Percentiles rank a stretch among this genome's conserved stretches.
Conservation (phyloP, 2,797 vertebrate species). For the Podargus strigoides region DNA sequence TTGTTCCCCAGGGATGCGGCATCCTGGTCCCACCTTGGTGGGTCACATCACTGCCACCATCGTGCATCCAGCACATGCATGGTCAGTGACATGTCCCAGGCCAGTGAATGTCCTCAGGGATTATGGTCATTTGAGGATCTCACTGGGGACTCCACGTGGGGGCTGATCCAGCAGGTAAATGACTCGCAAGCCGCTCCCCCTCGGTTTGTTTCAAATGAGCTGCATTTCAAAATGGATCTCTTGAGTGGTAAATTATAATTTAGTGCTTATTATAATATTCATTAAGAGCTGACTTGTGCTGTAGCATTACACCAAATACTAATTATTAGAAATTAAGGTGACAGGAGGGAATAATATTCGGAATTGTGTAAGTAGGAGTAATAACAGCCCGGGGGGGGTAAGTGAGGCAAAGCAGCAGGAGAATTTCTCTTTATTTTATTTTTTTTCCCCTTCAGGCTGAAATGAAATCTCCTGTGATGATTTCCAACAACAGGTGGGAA, state of each 20-base stretch:
- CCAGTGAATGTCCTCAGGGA: not conserved
- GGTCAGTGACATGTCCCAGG: not conserved
- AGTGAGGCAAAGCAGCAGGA: not conserved
- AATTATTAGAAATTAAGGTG: constrained; percentile 44
- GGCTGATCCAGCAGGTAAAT: not conserved
- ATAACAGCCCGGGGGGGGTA: not conserved
- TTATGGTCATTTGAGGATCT: not conserved
- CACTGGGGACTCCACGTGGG: rapidly evolving
- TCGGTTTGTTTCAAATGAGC: not conserved
- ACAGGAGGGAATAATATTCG: not conserved
- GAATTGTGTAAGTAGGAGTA: not conserved
- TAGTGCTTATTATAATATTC: not conserved
- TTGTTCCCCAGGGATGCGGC: not conserved
- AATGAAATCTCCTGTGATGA: not conserved
- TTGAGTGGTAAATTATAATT: constrained; percentile 3
- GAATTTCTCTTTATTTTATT: too few relatives aligned
- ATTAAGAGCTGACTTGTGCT: constrained; percentile 3
- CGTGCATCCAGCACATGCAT: rapidly evolving
- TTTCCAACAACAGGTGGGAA: not conserved
- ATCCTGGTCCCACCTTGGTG: not conserved
- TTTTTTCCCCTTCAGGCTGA: not conserved
- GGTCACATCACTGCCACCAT: rapidly evolving
- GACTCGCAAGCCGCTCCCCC: not conserved
- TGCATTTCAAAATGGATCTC: not conserved
- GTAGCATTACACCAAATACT: not conserved